These are phyloP conservation scores for Parapsyche elsis DNA, from an alignment of 1,140 invertebrate species.

Conservation along the genomic window DNA sequence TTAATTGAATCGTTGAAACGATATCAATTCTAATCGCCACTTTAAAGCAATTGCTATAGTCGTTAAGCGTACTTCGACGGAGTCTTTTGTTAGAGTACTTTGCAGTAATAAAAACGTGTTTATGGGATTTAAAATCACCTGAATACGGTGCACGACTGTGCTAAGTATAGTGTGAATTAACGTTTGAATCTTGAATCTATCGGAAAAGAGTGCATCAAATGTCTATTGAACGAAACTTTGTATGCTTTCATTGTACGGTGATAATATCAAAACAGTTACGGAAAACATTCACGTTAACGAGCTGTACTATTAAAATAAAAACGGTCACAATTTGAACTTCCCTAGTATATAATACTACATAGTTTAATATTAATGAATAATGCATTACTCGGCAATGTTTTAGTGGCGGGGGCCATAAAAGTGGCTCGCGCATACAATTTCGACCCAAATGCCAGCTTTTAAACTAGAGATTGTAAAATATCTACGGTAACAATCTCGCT, in stretches of 20 bases:
- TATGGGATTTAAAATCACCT: neutral
- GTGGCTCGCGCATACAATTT: constrained; percentile 7
- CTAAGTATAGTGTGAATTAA: neutral
- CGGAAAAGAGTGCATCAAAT: too few species aligned
- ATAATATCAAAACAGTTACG: neutral
- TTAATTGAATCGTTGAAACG: neutral
- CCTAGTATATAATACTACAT: neutral
- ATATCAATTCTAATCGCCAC: neutral
- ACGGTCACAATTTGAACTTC: too few species aligned
- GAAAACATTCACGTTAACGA: neutral
- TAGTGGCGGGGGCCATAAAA: neutral
- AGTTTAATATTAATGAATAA: constrained; percentile 13
- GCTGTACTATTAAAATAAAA: too few species aligned
- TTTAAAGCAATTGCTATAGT: neutral
- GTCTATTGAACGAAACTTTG: neutral
- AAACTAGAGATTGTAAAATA: neutral
- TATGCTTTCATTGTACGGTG: neutral
- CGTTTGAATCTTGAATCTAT: too few species aligned
- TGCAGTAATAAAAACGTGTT: constrained; percentile 1
- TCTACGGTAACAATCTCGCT: too few species aligned
- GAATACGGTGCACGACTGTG: neutral
- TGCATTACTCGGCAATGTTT: neutral
- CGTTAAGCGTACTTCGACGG: neutral
- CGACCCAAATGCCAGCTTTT: neutral
- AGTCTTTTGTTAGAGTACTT: neutral